Conservation (phyloP, 2,888 invertebrate species). For the Portevinia maculata region DNA sequence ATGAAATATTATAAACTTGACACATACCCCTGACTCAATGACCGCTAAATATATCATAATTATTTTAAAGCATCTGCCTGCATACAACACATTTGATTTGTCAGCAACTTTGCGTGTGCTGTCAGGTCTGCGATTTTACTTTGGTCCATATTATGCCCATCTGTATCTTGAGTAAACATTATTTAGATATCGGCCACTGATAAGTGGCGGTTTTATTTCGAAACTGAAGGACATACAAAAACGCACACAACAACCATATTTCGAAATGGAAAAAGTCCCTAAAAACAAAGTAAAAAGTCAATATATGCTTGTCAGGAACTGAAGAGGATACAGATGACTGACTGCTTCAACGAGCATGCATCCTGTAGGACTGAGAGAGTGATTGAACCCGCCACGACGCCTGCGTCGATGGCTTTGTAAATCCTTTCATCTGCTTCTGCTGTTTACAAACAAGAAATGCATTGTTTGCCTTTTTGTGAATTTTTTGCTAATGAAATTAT, state of each 20-base stretch:
- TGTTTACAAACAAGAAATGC: slow-evolving; percentile 27
- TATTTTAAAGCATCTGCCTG: slow-evolving; percentile 1
- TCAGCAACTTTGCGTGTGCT: slow-evolving; percentile 18
- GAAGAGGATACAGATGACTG: slow-evolving; percentile 74
- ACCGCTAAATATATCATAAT: slow-evolving; percentile 53
- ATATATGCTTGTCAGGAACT: slow-evolving; percentile 38
- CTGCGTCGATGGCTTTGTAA: slow-evolving; percentile 21
- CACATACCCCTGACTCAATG: slow-evolving; percentile 50
- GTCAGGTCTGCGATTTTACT: slow-evolving; percentile 16
- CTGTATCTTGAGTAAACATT: slow-evolving; percentile 66
- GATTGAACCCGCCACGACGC: too few species aligned
- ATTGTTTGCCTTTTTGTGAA: slow-evolving; percentile 41
- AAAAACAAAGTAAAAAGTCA: slow-evolving; percentile 42
- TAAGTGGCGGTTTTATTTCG: slow-evolving; percentile 67
- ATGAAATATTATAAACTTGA: slow-evolving; percentile 28
- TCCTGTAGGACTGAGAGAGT: slow-evolving; percentile 51
- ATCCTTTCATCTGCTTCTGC: slow-evolving; percentile 29
- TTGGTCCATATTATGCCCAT: slow-evolving; percentile 60
- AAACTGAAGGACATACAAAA: slow-evolving; percentile 52
- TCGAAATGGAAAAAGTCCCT: slow-evolving; percentile 21
- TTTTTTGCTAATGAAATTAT: neutral
- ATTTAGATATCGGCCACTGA: slow-evolving; percentile 68
- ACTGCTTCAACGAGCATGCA: slow-evolving; percentile 60
- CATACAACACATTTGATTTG: slow-evolving; percentile 15
- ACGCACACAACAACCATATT: slow-evolving; percentile 6